phyloP scores from a whole-genome alignment of 37 sponge, comb jelly and placozoan genomes.

The Sycon ciliatum region DNA sequence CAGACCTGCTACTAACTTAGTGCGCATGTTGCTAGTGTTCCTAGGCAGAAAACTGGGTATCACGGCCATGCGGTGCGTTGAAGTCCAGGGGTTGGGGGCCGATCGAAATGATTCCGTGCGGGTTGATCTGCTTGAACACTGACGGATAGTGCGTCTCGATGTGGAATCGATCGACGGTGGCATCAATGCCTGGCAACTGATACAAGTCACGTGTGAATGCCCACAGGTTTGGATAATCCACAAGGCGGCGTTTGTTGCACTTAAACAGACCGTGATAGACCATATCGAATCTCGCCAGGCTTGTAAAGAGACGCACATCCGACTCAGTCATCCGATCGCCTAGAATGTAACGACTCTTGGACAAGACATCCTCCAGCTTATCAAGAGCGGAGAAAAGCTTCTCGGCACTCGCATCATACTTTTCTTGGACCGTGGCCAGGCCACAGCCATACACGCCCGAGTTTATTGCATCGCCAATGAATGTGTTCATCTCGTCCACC shows the following conservation, averaged over 20 bases:
- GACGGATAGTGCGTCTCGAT: background rate
- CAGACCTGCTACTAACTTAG: too few species aligned
- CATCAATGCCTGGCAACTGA: constrained; percentile 17
- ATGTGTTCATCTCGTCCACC: background rate
- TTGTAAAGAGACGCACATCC: constrained; percentile 2
- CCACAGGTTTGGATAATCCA: background rate
- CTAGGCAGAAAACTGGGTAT: too few species aligned
- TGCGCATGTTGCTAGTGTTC: too few species aligned
- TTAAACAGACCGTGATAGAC: constrained; percentile 9
- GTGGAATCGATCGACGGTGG: background rate
- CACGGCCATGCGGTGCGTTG: constrained; percentile 12
- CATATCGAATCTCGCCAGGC: background rate
- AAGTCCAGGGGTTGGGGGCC: constrained; percentile 11
- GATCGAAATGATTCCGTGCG: constrained; percentile 3
- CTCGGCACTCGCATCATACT: background rate
- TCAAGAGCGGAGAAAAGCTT: constrained; percentile 5
- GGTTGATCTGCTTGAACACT: constrained; percentile 1
- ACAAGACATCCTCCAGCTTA: constrained; percentile 1
- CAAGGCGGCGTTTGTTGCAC: background rate
- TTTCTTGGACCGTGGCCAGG: background rate
- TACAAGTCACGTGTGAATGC: constrained; percentile 5
- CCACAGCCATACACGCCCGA: background rate
- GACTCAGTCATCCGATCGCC: constrained; percentile 11
- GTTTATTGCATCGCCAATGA: background rate
- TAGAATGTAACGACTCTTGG: background rate